Evolutionary conservation across 2,888 invertebrate genomes (phyloP), one percentile per base, ranked within the genome.

Genomic region (Catocala sponsa): DNA sequence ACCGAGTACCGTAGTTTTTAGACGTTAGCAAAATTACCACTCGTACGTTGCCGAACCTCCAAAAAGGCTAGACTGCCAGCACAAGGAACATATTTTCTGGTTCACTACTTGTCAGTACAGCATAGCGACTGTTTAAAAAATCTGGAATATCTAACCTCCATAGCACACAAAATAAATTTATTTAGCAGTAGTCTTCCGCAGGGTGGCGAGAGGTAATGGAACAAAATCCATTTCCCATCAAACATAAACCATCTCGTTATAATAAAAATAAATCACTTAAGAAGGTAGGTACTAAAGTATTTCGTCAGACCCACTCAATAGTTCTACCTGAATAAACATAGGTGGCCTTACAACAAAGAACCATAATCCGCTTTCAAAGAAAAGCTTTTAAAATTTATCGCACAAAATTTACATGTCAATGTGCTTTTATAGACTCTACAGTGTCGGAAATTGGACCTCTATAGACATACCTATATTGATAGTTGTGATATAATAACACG

Each of bases 311-410:
- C 50, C 59, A 48, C 61, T 60, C 68, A 67, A 72, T 64, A 65
- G 63, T 55, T 57, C 55, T 63, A 73, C 67, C 78, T 77, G 78
- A 68, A 71, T 63, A 69, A 75, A 77, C 69, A 77, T 77, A 73
- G 66, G 65, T 69, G 56, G 46, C 51, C 55, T 66, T 64, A 58
- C 68, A 57, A 50, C 71, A 76, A 73, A 65, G 59, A 63, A 63
- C 73, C 76, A 75, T 78, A 78, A 78, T 78, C 76, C 68, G 48
- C 71, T 74, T 63, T 71, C 75, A 76, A 78, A 73, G 78, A 78
- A 72, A 72, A 78, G 68, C 78, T 78, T 78, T 78, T 68, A 75
- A 71, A 74, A 68, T 76, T 78, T 78, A 78, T 76, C 75, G 76
- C 67, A 53, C 49, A 49, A 59, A 75, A 78, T 78, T 78, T 78